Percentiles rank a stretch among this genome's conserved stretches.
Evolutionary conservation across 2,113 vertebrate genomes (phyloP).

Genomic region (Cairina moschata): DNA sequence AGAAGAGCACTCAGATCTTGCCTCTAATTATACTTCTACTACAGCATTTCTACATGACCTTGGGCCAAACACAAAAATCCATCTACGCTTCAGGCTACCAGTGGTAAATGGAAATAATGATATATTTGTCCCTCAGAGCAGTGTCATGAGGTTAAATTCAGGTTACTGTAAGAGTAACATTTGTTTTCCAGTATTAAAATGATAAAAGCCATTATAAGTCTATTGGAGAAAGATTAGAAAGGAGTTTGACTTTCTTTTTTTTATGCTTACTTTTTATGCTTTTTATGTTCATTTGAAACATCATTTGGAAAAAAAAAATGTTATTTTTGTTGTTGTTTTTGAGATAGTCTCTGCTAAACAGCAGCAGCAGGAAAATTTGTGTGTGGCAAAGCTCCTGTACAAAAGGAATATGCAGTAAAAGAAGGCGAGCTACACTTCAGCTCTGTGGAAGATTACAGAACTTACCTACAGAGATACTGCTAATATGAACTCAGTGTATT

Average conservation of each 20-base stretch:
- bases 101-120: constrained; percentile 34
- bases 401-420: background rate
- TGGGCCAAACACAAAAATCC: constrained; percentile 17
- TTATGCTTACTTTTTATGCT: background rate
- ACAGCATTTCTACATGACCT: constrained; percentile 40
- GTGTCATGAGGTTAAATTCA: constrained; percentile 11
- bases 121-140: constrained; percentile 11
- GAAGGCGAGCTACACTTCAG: background rate
- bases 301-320: background rate
- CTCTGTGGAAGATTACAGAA: background rate
- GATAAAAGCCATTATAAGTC: background rate
- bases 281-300: background rate
- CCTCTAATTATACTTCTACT: constrained; percentile 41
- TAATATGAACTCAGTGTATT: background rate
- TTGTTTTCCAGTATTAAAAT: constrained; percentile 38
- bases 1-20: constrained; percentile 28
- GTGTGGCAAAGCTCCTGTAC: background rate
- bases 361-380: background rate
- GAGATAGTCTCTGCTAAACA: background rate
- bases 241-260: background rate
- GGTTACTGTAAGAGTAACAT: constrained; percentile 52
- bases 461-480: background rate
- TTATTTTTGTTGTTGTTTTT: background rate
- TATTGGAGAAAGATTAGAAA: background rate
- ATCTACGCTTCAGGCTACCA: background rate